These are phyloP conservation scores for Urocyon cinereoargenteus DNA, from an alignment of 2,797 vertebrate genomes.

Conservation along the genomic window DNA sequence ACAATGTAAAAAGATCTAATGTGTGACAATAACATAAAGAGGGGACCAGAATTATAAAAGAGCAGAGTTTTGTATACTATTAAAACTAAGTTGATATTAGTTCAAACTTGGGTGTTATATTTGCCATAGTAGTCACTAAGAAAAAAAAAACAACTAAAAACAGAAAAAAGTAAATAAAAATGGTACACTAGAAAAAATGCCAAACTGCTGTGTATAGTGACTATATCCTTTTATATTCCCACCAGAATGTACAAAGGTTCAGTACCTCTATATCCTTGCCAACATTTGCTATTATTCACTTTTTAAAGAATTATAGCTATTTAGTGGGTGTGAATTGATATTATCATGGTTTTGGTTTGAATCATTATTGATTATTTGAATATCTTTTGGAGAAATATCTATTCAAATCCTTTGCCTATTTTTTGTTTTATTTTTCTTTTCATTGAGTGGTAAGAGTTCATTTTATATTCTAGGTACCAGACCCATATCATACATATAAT, in stretches of 20 bases:
- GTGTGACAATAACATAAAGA: neutral
- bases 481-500: neutral
- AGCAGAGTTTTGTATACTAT: neutral
- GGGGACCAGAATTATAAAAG: neutral
- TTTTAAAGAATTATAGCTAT: neutral
- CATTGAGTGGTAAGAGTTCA: neutral
- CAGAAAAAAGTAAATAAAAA: neutral
- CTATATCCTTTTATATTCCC: neutral
- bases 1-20: neutral
- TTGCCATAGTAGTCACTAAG: neutral
- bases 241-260: neutral
- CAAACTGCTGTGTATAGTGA: neutral
- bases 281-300: neutral
- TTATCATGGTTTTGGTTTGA: slow-evolving; percentile 14
- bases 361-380: neutral
- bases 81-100: neutral
- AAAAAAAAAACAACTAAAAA: neutral
- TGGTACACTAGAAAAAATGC: neutral
- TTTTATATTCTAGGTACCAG: neutral
- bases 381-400: neutral
- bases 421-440: neutral
- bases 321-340: neutral
- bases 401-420: neutral
- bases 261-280: neutral
- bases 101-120: neutral